Base-by-base conservation (phyloP, 2,888 invertebrate species). In the Thereva unica region DNA sequence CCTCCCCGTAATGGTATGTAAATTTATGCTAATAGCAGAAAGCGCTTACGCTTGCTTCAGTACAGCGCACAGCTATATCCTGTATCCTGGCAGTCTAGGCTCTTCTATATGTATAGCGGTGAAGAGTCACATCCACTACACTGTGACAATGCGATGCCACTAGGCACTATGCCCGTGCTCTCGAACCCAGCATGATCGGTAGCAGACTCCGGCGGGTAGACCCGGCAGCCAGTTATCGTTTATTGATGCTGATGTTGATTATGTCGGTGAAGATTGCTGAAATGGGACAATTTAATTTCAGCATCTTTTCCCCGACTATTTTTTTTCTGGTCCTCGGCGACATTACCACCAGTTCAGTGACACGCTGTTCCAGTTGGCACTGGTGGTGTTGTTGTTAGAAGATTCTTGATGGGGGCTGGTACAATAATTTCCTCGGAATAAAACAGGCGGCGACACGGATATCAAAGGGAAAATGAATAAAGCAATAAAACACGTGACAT, bases 11-110 rank as follows among this genome's bases (percentile, higher is more conserved):
- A 66, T 66, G 66, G 41, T 56, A 66, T 66, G 66, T 66, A 66
- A 66, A 66, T 66, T 66, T 66, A 66, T 66, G 66, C 66, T 66
- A 66, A 66, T 66, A 57, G 41, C 55, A 49, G 50, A 66, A 66
- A 66, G 57, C 56, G 66, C 66, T 66, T 56, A 56, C 47, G 56
- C 56, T 65, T 55, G 47, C 56, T 49, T 37, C 53, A 44, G 40
- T 37, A 34, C 23, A 23, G 23, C 23, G 23, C 23, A 23, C 23
- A 23, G 23, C 23, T 23, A 23, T 23, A 23, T 23, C 23, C 23
- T 23, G 23, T 23, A 23, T 23, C 23, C 23, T 23, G 23, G 23
- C 23, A 23, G 23, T 23, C 23, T 23, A 23, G 23, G 23, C 23
- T 23, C 23, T 23, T n/a, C n/a, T 23, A 23, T 23, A 23, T 23